Evolutionary conservation across 2,888 invertebrate genomes (phyloP).

Genomic region (Julus scanicus): DNA sequence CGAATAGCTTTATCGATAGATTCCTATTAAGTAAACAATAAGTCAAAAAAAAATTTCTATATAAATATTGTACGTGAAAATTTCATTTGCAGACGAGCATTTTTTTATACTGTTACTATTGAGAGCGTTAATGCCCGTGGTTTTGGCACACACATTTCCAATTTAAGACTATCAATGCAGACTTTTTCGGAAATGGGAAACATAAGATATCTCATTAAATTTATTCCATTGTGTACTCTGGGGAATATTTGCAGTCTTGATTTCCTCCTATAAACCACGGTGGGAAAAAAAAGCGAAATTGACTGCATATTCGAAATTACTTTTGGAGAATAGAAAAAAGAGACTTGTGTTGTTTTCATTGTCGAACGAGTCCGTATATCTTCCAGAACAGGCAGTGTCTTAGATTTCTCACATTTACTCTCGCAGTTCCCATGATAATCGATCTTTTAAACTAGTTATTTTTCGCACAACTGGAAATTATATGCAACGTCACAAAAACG

Average conservation of each 20-base stretch:
- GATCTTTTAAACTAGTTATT: conserved; percentile 9
- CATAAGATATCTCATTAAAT: conserved; percentile 14
- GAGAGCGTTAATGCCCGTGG: neutral
- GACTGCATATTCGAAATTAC: neutral
- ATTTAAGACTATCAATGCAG: neutral
- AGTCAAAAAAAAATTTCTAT: neutral
- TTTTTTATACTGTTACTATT: neutral
- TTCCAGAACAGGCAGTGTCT: neutral
- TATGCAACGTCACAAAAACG: neutral
- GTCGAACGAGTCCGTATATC: neutral
- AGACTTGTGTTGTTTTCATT: neutral
- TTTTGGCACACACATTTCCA: conserved; percentile 27
- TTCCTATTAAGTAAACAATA: neutral
- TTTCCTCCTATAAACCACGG: neutral
- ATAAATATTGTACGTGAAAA: neutral
- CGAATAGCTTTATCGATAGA: neutral
- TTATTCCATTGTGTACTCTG: conserved; percentile 14
- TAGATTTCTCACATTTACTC: neutral
- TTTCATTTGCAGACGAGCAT: neutral
- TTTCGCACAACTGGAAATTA: neutral
- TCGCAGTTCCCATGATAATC: neutral
- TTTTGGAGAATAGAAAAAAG: neutral
- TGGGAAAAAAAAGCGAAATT: neutral
- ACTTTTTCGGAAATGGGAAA: conserved; percentile 33
- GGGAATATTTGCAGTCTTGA: conserved; percentile 16